These are phyloP conservation scores for Plagodis pulveraria DNA, from an alignment of 2,888 invertebrate genomes.

Conservation along the genomic window DNA sequence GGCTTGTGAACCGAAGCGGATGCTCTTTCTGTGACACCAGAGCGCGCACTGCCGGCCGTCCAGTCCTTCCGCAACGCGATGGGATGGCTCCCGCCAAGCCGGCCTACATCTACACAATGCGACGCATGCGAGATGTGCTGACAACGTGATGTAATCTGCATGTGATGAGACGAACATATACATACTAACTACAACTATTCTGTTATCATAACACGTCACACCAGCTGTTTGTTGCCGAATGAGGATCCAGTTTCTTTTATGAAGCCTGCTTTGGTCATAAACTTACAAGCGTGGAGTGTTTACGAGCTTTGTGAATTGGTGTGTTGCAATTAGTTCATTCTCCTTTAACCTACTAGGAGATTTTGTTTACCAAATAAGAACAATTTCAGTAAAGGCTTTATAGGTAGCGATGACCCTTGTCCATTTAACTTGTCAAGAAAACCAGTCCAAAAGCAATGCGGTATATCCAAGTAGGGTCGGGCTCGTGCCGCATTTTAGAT, in stretches of 20 bases:
- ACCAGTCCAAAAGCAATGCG: constrained; percentile 19
- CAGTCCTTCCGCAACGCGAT: constrained; percentile 75
- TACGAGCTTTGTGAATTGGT: constrained; percentile 2
- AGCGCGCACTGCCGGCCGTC: constrained; percentile 58
- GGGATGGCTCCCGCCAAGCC: constrained; percentile 81
- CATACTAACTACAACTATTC: constrained; percentile 49
- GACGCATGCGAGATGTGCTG: constrained; percentile 54
- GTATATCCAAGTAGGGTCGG: constrained; percentile 18
- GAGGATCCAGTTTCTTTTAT: constrained; percentile 24
- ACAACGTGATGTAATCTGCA: constrained; percentile 69
- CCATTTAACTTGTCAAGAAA: not conserved
- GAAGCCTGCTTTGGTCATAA: constrained; percentile 34
- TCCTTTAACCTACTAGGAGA: not conserved
- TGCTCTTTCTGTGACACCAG: constrained; percentile 70
- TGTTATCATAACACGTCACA: constrained; percentile 63
- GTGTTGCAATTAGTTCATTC: not conserved
- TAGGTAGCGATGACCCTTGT: constrained; percentile 12
- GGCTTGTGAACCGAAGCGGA: constrained; percentile 67
- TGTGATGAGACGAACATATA: constrained; percentile 63
- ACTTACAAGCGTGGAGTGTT: constrained; percentile 16
- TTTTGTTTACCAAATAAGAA: not conserved
- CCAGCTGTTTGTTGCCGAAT: constrained; percentile 34
- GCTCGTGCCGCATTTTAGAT: constrained; percentile 2
- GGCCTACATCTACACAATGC: constrained; percentile 68
- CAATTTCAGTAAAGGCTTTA: not conserved